A percentile compares a stretch with the other conserved stretches of the same genome.
Evolutionary conservation across 2,888 invertebrate genomes (phyloP).

Genomic region (Pecten maximus): DNA sequence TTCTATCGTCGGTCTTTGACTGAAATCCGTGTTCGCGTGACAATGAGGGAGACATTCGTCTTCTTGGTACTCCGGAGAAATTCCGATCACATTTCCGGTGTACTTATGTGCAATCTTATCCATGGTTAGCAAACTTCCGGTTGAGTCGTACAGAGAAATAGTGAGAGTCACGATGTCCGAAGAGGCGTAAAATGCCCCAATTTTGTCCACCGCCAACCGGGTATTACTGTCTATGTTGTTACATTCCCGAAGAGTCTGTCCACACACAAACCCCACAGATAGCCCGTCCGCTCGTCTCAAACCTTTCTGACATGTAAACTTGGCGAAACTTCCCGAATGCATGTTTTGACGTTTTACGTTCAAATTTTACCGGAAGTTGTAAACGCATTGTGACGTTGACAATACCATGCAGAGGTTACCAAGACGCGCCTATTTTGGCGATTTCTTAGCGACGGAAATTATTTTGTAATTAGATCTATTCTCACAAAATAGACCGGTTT

Average conservation of each 20-base stretch:
- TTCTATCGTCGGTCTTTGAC: constrained; percentile 32
- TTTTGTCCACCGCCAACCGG: not conserved
- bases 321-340: not conserved
- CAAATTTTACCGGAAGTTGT: constrained; percentile 2
- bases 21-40: not conserved
- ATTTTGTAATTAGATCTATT: too few species aligned
- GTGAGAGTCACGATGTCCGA: constrained; percentile 26
- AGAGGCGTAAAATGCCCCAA: not conserved
- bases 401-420: not conserved
- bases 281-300: not conserved
- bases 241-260: not conserved
- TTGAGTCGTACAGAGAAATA: constrained; percentile 36
- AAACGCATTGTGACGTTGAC: constrained; percentile 17
- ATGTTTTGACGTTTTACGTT: not conserved
- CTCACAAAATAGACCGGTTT: too few species aligned
- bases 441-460: too few species aligned
- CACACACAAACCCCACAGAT: not conserved
- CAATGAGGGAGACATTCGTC: constrained; percentile 44
- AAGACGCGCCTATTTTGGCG: not conserved
- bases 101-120: constrained; percentile 42
- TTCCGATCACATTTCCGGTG: not conserved
- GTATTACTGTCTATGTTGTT: not conserved
- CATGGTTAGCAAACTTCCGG: constrained; percentile 38
- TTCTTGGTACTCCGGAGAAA: not conserved
- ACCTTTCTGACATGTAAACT: constrained; percentile 10